Base-by-base conservation (phyloP, 2,113 vertebrate genomes). In the Mobula birostris region DNA sequence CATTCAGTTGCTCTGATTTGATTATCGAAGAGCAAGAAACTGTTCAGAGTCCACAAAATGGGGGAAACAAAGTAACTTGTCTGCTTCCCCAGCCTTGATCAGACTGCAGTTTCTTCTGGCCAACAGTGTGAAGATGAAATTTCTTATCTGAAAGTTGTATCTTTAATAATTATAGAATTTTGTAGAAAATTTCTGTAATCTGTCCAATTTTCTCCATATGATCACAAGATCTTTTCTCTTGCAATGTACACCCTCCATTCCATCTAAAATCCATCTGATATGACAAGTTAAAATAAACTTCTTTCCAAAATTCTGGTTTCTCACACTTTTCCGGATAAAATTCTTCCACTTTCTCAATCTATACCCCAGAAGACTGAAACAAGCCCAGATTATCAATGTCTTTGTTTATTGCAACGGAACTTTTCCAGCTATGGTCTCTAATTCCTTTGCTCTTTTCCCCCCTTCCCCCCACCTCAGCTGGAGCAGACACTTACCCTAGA, bases 401-500 rank as follows among this genome's bases (percentile, higher is more conserved):
- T 48, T 48, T 83, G 80, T 56, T 85, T 24, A 61, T 87, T 85
- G 7, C 61, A 87, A 12, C 56, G 29, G 21, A 29, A 2, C 56
- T 85, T 85, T 58, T 29, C 24, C 61, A 29, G 56, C 6, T 87
- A 29, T 61, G 48, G 2, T 61, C 56, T 61, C 56, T 87, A 15
- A 87, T 56, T 70, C 17, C 27, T 11, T 24, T 15, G 68, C 6
- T 72, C 21, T 92, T 24, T 24, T 4, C 94, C 58, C 63, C 63
- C 48, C 48, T 2, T 2, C 48, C 48, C 48, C 87, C 70, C 85
- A 58, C 29, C 94, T 5, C 95, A 99, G 98, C 96, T 99, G 95
- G 98, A 99, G 95, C 95, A 96, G 1, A 95, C 96, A n/a, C 94
- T 99, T 48, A 98, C 97, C 1, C 94, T 96, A 58, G 96, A 97